Conservation (phyloP, 2,888 invertebrate species). For the Andrena marginata region DNA sequence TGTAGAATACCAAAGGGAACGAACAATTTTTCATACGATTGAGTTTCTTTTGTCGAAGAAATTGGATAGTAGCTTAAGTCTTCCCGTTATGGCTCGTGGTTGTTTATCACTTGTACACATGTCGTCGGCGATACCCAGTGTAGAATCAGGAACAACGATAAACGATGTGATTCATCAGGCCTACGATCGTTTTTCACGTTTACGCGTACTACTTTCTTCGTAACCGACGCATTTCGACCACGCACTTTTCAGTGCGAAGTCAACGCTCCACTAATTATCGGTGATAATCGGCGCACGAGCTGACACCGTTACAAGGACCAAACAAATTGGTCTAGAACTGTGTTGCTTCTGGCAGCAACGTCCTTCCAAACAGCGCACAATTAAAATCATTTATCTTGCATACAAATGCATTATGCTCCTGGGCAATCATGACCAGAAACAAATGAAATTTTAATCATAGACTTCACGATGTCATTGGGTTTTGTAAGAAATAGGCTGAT, state of each 20-base stretch:
- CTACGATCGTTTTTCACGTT: background rate
- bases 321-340: slow-evolving; percentile 15
- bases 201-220: background rate
- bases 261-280: slow-evolving; percentile 8
- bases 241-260: slow-evolving; percentile 8
- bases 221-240: background rate
- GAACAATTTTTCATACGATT: background rate
- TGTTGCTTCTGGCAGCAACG: slow-evolving; percentile 11
- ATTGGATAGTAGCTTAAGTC: background rate
- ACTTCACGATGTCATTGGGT: no score
- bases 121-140: background rate
- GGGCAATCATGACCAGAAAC: no score
- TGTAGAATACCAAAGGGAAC: no score
- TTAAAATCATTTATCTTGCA: background rate
- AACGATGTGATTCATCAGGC: slow-evolving; percentile 11
- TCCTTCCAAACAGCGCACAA: slow-evolving; percentile 4
- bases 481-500: no score
- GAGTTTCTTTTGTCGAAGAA: background rate
- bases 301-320: background rate
- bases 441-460: no score
- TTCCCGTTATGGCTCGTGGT: background rate
- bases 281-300: background rate
- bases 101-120: background rate
- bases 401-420: no score
- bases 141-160: slow-evolving; percentile 22